Percentiles rank a stretch among this genome's conserved stretches.
Conservation (phyloP, 2,888 invertebrate species). For the Periphyllus acericola region DNA sequence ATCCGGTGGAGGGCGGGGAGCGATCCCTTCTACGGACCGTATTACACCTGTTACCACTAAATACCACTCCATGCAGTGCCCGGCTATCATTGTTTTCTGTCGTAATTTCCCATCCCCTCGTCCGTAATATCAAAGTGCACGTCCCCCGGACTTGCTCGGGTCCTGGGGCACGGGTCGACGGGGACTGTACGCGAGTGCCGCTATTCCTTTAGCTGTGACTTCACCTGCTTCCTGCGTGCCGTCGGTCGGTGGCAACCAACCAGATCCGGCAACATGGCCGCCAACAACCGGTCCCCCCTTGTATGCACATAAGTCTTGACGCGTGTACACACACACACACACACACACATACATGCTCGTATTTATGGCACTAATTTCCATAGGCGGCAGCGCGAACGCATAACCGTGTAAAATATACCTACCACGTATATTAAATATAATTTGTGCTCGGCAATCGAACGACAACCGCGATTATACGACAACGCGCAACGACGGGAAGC, state of each 20-base stretch:
- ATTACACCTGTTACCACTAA: not conserved
- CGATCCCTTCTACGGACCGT: constrained; percentile 4
- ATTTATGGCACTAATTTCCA: constrained; percentile 53
- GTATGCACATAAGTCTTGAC: not conserved
- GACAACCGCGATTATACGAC: not conserved
- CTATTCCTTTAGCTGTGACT: not conserved
- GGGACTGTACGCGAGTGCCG: not conserved
- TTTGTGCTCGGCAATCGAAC: not conserved
- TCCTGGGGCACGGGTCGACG: not conserved
- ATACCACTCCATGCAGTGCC: no score
- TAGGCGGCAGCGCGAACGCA: not conserved
- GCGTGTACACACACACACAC: not conserved
- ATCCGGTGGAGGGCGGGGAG: not conserved
- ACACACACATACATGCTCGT: not conserved
- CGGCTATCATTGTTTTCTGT: not conserved
- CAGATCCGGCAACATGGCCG: constrained; percentile 60
- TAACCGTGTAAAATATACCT: constrained; percentile 20
- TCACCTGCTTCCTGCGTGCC: constrained; percentile 49
- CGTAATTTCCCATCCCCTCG: constrained; percentile 17
- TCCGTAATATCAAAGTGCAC: not conserved
- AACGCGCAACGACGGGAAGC: not conserved
- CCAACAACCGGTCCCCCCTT: constrained; percentile 42
- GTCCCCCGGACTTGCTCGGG: not conserved
- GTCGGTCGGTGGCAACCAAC: constrained; percentile 41
- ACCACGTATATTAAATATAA: not conserved